A percentile compares a stretch with the other conserved stretches of the same genome.
phyloP scores from a whole-genome alignment of 1,140 invertebrate genomes.

The Habropoda laboriosa region DNA sequence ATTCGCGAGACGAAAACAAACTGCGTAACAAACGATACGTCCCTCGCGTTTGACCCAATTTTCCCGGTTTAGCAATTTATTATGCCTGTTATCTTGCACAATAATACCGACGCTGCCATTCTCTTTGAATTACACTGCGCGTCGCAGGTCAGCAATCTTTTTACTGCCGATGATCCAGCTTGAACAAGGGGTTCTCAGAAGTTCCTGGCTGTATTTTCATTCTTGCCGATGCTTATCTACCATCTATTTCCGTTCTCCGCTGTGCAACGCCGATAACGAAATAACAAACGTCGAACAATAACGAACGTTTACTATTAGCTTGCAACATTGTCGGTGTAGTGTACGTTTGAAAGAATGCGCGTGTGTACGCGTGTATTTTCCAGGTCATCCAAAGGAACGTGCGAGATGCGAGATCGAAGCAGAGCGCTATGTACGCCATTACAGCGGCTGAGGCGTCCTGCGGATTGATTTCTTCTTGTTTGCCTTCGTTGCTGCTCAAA shows the following conservation, averaged over 20 bases:
- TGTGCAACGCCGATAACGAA: background rate
- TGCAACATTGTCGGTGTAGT: background rate
- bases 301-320: too few relatives aligned
- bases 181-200: too few relatives aligned
- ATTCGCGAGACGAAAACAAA: background rate
- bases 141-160: background rate
- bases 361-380: background rate
- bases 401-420: conserved; percentile 83
- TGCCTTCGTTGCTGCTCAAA: conserved; percentile 86
- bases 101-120: background rate
- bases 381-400: conserved; percentile 83
- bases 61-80: background rate
- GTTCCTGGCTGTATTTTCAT: background rate
- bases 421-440: conserved; percentile 86
- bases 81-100: background rate
- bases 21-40: background rate
- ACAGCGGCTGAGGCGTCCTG: conserved; percentile 86
- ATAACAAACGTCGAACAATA: background rate
- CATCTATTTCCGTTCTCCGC: background rate
- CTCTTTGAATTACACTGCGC: background rate
- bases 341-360: conserved; percentile 67
- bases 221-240: background rate
- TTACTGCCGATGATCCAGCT: too few relatives aligned
- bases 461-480: conserved; percentile 85
- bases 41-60: conserved; percentile 5